Base-by-base conservation (phyloP, 2,113 vertebrate species). In the Herpailurus yagouaroundi region DNA sequence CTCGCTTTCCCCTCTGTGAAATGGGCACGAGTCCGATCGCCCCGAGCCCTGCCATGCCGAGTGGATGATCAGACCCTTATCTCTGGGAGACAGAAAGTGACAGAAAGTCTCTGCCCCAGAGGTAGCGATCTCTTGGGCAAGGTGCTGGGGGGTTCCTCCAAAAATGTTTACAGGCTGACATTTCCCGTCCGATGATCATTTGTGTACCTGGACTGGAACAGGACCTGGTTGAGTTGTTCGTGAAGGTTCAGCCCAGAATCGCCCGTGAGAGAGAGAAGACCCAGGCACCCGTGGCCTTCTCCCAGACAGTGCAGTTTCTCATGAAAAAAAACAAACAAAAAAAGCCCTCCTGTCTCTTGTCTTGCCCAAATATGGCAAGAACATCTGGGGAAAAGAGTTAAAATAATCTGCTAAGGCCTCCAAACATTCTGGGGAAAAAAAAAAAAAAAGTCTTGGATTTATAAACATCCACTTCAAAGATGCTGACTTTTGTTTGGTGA, bases 361-460 rank as follows among this genome's bases (percentile, higher is more conserved):
- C 48, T 87, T 87, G n/a, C 69, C 92, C 94, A 94, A 92, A 95
- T 77, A 95, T 82, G 88, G 66, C 63, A 14, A 68, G 36, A 95
- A 81, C 31, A 16, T 48, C 21, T 41, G 7, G 18, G 27, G 33
- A 27, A 8, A 55, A 74, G 29, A 63, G n/a, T 94, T 97, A 45
- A 92, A 82, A 95, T 74, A 89, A 90, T 69, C 79, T 57, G 9
- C 57, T 63, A 91, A 88, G 64, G 41, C 76, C 33, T 85, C 50
- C 73, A 90, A 84, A 86, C 8, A 12, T 82, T 81, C 57, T 84
- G 10, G 33, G 33, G 10, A 66, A 52, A 63, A 76, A 52, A 66
- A 41, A 57, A 31, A n/a, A 91, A 33, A 16, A 74, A 36, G 3
- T 13, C 60, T 89, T 16, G 11, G 33, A 9, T 92, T 86, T 80